phyloP scores from a whole-genome alignment of 2,888 invertebrate genomes.

The Agonum fuliginosum region DNA sequence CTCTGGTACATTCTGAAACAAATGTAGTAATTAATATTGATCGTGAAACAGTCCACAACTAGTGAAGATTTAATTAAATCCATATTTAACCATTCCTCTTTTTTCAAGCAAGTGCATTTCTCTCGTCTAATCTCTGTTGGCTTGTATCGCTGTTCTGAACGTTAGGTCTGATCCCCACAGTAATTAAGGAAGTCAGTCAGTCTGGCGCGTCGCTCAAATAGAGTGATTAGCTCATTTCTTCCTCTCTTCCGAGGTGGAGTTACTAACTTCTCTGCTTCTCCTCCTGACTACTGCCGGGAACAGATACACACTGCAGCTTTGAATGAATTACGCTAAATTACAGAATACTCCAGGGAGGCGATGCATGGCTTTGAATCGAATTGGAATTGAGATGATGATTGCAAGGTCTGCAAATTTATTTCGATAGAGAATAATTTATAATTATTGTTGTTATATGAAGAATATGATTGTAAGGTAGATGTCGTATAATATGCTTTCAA shows the following conservation, averaged over 20 bases:
- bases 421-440: too few relatives aligned
- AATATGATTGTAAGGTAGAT: too few relatives aligned
- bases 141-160: slow-evolving; percentile 26
- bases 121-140: slow-evolving; percentile 38
- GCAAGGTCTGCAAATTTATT: too few relatives aligned
- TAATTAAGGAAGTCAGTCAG: slow-evolving; percentile 64
- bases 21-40: background rate
- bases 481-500: too few relatives aligned
- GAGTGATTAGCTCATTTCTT: slow-evolving; percentile 65
- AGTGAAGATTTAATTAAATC: slow-evolving; percentile 1
- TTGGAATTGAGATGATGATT: slow-evolving; percentile 33
- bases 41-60: background rate
- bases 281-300: background rate
- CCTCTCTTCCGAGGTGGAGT: background rate
- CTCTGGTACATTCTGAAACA: too few relatives aligned
- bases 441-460: too few relatives aligned
- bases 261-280: slow-evolving; percentile 3
- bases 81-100: background rate
- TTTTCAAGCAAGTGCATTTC: slow-evolving; percentile 13
- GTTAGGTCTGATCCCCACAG: slow-evolving; percentile 34
- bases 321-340: slow-evolving; percentile 40
- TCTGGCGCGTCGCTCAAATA: slow-evolving; percentile 61
- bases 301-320: background rate
- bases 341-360: background rate
- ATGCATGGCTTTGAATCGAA: slow-evolving; percentile 18